Evolutionary conservation across 2,797 vertebrate genomes (phyloP).

Genomic region (Rhinophrynus dorsalis): DNA sequence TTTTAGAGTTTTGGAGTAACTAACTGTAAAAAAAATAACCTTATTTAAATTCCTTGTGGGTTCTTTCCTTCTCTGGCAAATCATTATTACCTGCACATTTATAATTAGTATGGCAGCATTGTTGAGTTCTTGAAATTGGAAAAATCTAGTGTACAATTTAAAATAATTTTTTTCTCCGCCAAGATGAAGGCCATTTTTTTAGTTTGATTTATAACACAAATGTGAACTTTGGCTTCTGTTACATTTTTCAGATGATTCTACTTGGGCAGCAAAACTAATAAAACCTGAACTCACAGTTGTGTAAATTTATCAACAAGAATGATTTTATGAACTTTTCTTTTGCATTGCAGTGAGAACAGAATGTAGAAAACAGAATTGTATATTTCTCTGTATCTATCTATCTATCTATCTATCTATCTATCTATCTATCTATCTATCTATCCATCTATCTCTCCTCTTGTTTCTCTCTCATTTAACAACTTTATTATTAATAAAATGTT

Average conservation of each 20-base stretch:
- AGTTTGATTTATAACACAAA: slow-evolving; percentile 43
- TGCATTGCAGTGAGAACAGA: neutral
- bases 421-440: too few species aligned
- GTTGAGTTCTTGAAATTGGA: slow-evolving; percentile 27
- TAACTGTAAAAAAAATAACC: slow-evolving; percentile 26
- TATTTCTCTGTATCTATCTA: too few species aligned
- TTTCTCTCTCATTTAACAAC: neutral
- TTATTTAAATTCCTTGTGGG: slow-evolving; percentile 43
- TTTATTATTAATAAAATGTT: too few species aligned
- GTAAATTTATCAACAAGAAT: slow-evolving; percentile 23
- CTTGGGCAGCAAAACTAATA: slow-evolving; percentile 32
- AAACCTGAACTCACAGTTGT: slow-evolving; percentile 20
- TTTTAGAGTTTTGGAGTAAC: slow-evolving; percentile 9
- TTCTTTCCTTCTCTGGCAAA: slow-evolving; percentile 40
- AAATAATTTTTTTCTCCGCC: slow-evolving; percentile 43
- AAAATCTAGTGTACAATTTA: slow-evolving; percentile 39
- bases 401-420: too few species aligned
- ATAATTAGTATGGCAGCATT: slow-evolving; percentile 42
- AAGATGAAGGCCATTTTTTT: slow-evolving; percentile 44
- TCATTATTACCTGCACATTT: slow-evolving; percentile 48
- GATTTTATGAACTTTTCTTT: neutral
- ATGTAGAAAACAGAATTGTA: neutral
- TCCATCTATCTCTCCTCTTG: neutral
- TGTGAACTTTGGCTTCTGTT: slow-evolving; percentile 39
- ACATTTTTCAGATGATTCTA: slow-evolving; percentile 33